A percentile compares a stretch with the other conserved stretches of the same genome.
Conservation (phyloP, 2,113 vertebrate genomes). For the Mesocricetus auratus region DNA sequence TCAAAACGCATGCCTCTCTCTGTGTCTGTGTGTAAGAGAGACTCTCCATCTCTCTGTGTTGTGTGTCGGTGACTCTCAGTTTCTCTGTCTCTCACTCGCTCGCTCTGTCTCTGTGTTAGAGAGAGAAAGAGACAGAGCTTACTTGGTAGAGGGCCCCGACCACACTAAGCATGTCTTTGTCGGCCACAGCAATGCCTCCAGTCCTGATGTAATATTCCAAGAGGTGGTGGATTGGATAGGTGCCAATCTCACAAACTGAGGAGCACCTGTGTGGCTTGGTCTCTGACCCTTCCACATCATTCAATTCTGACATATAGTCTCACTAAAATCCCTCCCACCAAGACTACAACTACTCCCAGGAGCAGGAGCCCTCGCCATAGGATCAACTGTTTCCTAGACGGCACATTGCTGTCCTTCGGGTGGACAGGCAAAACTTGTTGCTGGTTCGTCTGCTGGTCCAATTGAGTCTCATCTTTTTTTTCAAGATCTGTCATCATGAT, state of each 20-base stretch:
- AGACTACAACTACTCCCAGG: background rate
- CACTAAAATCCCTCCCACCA: constrained; percentile 84
- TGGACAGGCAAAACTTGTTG: background rate
- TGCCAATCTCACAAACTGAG: background rate
- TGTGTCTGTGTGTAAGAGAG: background rate
- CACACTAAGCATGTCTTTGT: background rate
- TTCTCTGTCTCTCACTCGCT: background rate
- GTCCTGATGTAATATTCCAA: background rate
- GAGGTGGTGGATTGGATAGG: background rate
- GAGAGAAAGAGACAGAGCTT: background rate
- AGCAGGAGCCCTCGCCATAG: constrained; percentile 66
- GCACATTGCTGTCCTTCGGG: accelerated
- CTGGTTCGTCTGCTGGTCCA: accelerated
- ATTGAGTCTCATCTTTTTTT: background rate
- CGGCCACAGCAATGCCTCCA: background rate
- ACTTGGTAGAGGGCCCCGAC: background rate
- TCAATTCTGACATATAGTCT: constrained; percentile 58
- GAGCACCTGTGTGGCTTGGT: background rate
- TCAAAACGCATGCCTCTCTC: background rate
- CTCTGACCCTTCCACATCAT: background rate
- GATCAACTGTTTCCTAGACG: constrained; percentile 52
- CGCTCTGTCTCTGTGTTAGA: background rate
- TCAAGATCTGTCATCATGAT: background rate
- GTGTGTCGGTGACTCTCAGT: too few species aligned
- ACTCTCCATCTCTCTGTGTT: background rate